These are phyloP conservation scores for Agelas oroides DNA, from an alignment of 37 sponge, comb jelly and placozoan genomes.

Conservation along the genomic window DNA sequence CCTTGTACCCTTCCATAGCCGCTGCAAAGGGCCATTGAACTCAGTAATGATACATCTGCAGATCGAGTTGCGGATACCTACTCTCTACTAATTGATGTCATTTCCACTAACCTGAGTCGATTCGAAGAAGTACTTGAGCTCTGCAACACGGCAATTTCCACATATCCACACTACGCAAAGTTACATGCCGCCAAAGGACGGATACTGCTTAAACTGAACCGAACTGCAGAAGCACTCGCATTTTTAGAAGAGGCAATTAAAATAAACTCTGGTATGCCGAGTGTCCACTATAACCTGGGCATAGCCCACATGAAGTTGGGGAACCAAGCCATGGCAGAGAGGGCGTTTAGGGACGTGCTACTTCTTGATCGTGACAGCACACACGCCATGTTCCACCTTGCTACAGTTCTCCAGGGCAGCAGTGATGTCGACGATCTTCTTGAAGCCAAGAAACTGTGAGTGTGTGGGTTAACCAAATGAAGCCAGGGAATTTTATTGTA, in stretches of 20 bases:
- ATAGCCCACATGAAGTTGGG: conserved; percentile 41
- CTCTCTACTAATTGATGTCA: conserved; percentile 5
- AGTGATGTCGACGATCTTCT: background rate
- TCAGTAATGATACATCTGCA: background rate
- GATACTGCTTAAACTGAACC: conserved; percentile 61
- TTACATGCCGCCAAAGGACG: conserved; percentile 21
- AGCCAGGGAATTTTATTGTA: no score
- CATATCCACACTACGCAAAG: background rate
- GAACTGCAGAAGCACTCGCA: conserved; percentile 28
- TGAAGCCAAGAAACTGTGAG: conserved; percentile 48
- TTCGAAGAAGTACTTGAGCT: conserved; percentile 16
- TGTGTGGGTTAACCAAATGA: background rate
- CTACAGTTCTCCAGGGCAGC: conserved; percentile 16
- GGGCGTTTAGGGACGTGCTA: conserved; percentile 27
- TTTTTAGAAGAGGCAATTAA: conserved; percentile 17
- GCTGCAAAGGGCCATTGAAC: conserved; percentile 27
- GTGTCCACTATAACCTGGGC: conserved; percentile 64
- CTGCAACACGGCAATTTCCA: background rate
- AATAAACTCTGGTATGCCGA: conserved; percentile 23
- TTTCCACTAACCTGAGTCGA: background rate
- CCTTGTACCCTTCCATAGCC: conserved; percentile 9
- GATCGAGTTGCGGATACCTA: conserved; percentile 8
- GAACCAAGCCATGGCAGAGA: conserved; percentile 28
- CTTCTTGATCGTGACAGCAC: background rate
- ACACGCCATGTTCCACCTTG: conserved; percentile 12